phyloP scores from a whole-genome alignment of 2,113 vertebrate species.

The Ploceus nigricollis region DNA sequence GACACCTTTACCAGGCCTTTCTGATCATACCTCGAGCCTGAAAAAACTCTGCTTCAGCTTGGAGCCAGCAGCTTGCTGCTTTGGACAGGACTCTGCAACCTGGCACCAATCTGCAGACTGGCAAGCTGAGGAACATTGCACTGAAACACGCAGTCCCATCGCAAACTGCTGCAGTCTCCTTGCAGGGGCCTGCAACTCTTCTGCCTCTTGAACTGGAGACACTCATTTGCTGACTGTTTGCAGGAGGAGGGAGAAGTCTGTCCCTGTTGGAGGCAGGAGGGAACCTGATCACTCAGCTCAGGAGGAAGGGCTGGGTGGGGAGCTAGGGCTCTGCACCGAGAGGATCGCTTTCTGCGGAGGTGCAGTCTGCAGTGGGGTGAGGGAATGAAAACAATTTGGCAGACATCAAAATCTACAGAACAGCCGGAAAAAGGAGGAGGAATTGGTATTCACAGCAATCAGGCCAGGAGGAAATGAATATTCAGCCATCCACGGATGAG shows the following conservation, averaged over 20 bases:
- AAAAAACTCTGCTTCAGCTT: neutral
- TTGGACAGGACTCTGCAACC: slow-evolving; percentile 41
- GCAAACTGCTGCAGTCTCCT: slow-evolving; percentile 59
- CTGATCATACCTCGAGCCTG: neutral
- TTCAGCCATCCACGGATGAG: slow-evolving; percentile 49
- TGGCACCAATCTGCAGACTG: slow-evolving; percentile 45
- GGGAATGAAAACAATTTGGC: slow-evolving; percentile 63
- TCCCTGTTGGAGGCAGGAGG: neutral
- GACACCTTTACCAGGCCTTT: neutral
- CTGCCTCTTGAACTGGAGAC: slow-evolving; percentile 18
- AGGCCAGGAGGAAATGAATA: slow-evolving; percentile 61
- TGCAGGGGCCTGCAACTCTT: slow-evolving; percentile 4
- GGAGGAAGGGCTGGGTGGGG: slow-evolving; percentile 22
- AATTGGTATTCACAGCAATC: slow-evolving; percentile 60
- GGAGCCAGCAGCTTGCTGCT: slow-evolving; percentile 45
- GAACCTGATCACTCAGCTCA: neutral
- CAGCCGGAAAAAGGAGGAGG: slow-evolving; percentile 62
- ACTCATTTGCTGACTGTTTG: neutral
- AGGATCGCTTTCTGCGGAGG: slow-evolving; percentile 39
- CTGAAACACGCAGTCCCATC: neutral
- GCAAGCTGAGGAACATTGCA: slow-evolving; percentile 35
- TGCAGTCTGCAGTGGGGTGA: slow-evolving; percentile 22
- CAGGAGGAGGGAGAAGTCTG: neutral
- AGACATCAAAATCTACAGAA: slow-evolving; percentile 34
- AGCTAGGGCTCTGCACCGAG: neutral